Evolutionary conservation across 2,113 vertebrate genomes (phyloP).

Genomic region (Herpailurus yagouaroundi): DNA sequence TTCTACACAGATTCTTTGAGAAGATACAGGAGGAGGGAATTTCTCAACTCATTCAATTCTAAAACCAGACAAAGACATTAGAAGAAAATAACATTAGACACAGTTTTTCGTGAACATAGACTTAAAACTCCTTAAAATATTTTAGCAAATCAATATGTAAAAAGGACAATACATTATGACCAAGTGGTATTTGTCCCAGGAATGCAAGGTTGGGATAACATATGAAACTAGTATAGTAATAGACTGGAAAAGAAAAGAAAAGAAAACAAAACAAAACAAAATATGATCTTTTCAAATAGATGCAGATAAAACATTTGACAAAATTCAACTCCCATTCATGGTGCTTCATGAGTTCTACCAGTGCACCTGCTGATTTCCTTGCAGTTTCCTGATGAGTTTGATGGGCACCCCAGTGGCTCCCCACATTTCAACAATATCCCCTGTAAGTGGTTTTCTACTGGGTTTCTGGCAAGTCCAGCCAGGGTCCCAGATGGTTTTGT

Average conservation of each 20-base stretch:
- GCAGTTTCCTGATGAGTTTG: background rate
- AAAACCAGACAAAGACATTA: background rate
- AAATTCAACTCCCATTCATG: background rate
- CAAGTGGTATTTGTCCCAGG: background rate
- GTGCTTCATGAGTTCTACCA: background rate
- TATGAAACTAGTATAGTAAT: background rate
- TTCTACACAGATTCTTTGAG: background rate
- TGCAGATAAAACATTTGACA: background rate
- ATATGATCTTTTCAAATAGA: background rate
- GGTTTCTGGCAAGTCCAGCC: background rate
- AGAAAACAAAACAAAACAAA: background rate
- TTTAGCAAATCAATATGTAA: conserved; percentile 4
- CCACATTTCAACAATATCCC: background rate
- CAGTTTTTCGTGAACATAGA: background rate
- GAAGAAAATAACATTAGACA: background rate
- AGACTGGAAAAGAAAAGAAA: background rate
- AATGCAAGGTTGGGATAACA: conserved; percentile 3
- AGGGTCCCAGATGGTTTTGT: conserved; percentile 7
- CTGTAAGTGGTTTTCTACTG: background rate
- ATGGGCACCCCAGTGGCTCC: background rate
- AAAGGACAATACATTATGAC: background rate
- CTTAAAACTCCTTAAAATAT: conserved; percentile 19
- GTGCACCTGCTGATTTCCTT: background rate
- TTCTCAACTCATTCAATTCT: background rate
- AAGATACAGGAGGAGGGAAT: background rate